A percentile compares a stretch with the other conserved stretches of the same genome.
Evolutionary conservation across 30 jellyfish, hydroid and myxozoan species (phyloP).

Genomic region (Pelagia noctiluca): DNA sequence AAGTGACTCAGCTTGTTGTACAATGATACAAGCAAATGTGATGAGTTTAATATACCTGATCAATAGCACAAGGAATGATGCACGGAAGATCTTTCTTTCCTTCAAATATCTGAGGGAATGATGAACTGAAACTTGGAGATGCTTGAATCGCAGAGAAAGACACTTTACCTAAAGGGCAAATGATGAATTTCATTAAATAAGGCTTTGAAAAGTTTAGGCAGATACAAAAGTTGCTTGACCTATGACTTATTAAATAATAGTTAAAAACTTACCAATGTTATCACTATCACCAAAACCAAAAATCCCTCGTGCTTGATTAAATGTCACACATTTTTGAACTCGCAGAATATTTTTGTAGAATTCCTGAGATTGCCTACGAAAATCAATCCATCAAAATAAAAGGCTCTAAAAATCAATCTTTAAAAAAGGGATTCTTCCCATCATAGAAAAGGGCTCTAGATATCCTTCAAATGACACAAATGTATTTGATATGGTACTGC

Average conservation of each 20-base stretch:
- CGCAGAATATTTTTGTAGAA: constrained; percentile 91
- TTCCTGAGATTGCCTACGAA: constrained; percentile 75
- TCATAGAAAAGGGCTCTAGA: too few species aligned
- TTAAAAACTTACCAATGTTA: constrained; percentile 74
- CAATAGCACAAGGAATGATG: constrained; percentile 99
- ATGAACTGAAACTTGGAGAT: constrained; percentile 91
- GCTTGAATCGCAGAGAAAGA: constrained; percentile 99
- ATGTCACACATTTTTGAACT: constrained; percentile 91
- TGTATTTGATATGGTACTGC: too few species aligned
- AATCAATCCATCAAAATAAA: background rate
- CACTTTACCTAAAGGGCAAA: constrained; percentile 78
- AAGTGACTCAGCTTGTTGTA: too few species aligned
- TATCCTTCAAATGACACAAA: too few species aligned
- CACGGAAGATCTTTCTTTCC: constrained; percentile 83
- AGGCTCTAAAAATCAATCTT: too few species aligned
- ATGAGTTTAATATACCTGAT: constrained; percentile 87
- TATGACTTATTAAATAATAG: background rate
- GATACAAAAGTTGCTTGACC: background rate
- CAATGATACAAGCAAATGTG: too few species aligned
- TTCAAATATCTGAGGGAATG: constrained; percentile 95
- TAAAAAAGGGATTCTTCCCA: too few species aligned
- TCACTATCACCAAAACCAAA: constrained; percentile 98
- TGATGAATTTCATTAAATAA: background rate
- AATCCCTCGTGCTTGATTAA: constrained; percentile 92
- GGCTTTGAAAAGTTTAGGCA: background rate